Evolutionary conservation across 37 sponge, comb jelly and placozoan species (phyloP).

Genomic region (Spongilla lacustris): DNA sequence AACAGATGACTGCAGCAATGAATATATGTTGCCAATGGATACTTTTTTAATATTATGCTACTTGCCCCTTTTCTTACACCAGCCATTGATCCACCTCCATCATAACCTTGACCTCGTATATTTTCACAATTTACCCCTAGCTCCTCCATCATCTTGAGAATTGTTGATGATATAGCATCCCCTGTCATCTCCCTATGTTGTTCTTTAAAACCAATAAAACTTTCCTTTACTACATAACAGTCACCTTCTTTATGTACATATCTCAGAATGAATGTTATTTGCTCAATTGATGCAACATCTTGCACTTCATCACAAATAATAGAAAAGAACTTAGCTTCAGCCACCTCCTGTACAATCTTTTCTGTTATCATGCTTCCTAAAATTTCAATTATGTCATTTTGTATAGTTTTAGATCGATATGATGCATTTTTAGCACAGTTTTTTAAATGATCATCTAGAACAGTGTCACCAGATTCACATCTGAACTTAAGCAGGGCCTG

Average conservation of each 20-base stretch:
- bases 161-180: conserved; percentile 45
- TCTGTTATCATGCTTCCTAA: conserved; percentile 9
- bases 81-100: conserved; percentile 73
- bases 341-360: conserved; percentile 37
- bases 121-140: conserved; percentile 48
- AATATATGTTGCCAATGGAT: conserved; percentile 2
- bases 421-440: conserved; percentile 61
- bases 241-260: conserved; percentile 56
- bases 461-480: conserved; percentile 32
- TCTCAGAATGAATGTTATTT: conserved; percentile 34
- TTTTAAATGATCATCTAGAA: conserved; percentile 51
- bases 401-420: conserved; percentile 52
- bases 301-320: not conserved
- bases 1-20: conserved; percentile 17
- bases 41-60: conserved; percentile 42
- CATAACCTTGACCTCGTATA: conserved; percentile 52
- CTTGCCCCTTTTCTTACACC: conserved; percentile 53
- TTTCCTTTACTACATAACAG: conserved; percentile 26
- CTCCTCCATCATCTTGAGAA: conserved; percentile 35
- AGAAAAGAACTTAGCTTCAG: conserved; percentile 48
- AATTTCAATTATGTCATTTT: conserved; percentile 53
- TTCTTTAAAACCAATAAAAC: conserved; percentile 25
- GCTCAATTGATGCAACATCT: conserved; percentile 47
- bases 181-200: conserved; percentile 64
- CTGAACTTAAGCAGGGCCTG: conserved; percentile 36